A percentile compares a stretch with the other conserved stretches of the same genome.
These are phyloP conservation scores for Ochropacha duplaris DNA, from an alignment of 2,888 invertebrate species.

Conservation along the genomic window DNA sequence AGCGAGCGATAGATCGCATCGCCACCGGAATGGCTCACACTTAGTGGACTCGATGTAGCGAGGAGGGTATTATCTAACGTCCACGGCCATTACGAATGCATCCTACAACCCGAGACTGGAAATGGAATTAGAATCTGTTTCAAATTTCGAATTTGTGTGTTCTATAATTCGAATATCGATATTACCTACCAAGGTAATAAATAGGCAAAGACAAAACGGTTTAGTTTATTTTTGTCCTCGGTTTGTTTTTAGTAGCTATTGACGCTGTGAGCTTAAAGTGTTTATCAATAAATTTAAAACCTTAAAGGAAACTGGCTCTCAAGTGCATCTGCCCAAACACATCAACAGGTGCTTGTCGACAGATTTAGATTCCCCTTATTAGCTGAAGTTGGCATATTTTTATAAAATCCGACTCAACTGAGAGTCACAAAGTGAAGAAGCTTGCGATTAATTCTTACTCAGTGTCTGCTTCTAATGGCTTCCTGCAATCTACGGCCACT, in stretches of 20 bases:
- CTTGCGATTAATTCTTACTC: constrained; percentile 40
- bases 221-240: too few relatives aligned
- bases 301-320: too few relatives aligned
- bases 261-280: too few relatives aligned
- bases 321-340: too few relatives aligned
- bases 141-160: neutral
- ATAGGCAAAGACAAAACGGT: too few relatives aligned
- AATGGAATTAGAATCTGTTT: neutral
- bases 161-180: too few relatives aligned
- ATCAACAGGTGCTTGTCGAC: too few relatives aligned
- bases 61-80: neutral
- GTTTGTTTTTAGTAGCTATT: too few relatives aligned
- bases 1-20: constrained; percentile 23
- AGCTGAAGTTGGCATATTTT: neutral
- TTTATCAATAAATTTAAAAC: too few relatives aligned
- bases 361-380: too few relatives aligned
- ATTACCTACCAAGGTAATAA: too few relatives aligned
- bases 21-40: constrained; percentile 23
- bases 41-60: constrained; percentile 18
- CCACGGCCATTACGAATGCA: neutral
- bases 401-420: neutral
- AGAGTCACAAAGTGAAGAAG: constrained; percentile 9
- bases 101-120: neutral
- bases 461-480: constrained; percentile 57
- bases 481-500: constrained; percentile 57